Evolutionary conservation across 2,888 invertebrate species (phyloP).

Genomic region (Polylopha cassiicola): DNA sequence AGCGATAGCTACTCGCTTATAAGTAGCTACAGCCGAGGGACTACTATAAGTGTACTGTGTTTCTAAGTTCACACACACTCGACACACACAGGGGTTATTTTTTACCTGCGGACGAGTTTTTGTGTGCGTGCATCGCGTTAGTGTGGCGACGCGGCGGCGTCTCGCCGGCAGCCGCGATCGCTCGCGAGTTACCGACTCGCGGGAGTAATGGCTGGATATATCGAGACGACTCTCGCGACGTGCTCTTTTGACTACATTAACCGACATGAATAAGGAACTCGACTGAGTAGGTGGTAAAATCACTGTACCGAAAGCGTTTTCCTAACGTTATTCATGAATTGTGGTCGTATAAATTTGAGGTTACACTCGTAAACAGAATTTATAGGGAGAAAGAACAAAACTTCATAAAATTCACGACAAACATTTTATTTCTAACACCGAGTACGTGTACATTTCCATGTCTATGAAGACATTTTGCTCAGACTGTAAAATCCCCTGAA

Average conservation of each 20-base stretch:
- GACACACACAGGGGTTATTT: slow-evolving; percentile 52
- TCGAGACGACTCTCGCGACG: slow-evolving; percentile 47
- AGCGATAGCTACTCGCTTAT: slow-evolving; percentile 74
- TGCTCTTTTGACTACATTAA: slow-evolving; percentile 46
- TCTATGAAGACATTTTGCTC: slow-evolving; percentile 11
- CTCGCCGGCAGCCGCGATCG: slow-evolving; percentile 42
- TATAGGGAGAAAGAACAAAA: too few relatives aligned
- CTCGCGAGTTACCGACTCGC: slow-evolving; percentile 59
- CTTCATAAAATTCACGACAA: too few relatives aligned
- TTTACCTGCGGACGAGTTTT: slow-evolving; percentile 62
- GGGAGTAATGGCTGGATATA: slow-evolving; percentile 56
- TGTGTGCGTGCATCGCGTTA: slow-evolving; percentile 57
- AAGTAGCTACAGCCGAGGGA: slow-evolving; percentile 67
- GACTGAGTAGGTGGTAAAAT: slow-evolving; percentile 29
- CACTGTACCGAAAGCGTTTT: slow-evolving; percentile 24
- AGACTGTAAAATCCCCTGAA: slow-evolving; percentile 43
- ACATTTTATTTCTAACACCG: slow-evolving; percentile 1
- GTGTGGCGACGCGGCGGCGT: slow-evolving; percentile 57
- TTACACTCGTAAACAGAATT: too few relatives aligned
- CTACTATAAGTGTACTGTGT: slow-evolving; percentile 53
- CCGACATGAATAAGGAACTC: slow-evolving; percentile 39
- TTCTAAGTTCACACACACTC: slow-evolving; percentile 50
- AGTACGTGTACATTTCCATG: not conserved
- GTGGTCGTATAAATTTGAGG: too few relatives aligned
- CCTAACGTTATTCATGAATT: slow-evolving; percentile 21